These are phyloP conservation scores for Indri indri DNA, from an alignment of 2,113 vertebrate genomes.

Conservation along the genomic window DNA sequence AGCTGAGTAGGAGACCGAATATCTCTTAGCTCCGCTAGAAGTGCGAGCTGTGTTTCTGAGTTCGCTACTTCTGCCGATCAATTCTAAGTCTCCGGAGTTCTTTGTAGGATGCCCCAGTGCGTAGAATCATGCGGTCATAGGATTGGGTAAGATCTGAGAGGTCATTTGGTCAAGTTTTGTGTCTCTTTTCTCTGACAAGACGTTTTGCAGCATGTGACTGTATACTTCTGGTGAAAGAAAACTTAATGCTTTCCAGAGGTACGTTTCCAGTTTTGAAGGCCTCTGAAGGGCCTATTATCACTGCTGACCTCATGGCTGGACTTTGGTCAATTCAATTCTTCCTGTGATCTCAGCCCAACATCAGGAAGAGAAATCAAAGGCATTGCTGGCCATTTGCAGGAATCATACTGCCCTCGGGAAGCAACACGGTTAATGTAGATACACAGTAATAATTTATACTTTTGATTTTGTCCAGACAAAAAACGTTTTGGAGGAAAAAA, in stretches of 20 bases:
- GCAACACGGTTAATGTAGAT: background rate
- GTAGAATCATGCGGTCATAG: background rate
- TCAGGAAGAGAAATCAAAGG: background rate
- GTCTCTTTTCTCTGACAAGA: background rate
- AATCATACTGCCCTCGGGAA: background rate
- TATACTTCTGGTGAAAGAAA: background rate
- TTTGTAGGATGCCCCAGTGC: background rate
- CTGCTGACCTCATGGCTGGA: background rate
- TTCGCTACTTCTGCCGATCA: background rate
- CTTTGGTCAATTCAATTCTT: background rate
- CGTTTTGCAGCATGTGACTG: background rate
- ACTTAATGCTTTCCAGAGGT: background rate
- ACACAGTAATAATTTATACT: background rate
- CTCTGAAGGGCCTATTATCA: background rate
- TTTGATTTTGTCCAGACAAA: background rate
- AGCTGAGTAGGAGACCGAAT: slow-evolving; percentile 47
- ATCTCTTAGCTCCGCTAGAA: slow-evolving; percentile 40
- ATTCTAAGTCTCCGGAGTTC: background rate
- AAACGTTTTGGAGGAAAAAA: background rate
- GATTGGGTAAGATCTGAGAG: background rate
- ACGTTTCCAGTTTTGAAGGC: background rate
- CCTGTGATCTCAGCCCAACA: background rate
- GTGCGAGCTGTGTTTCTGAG: background rate
- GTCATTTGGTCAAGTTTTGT: background rate
- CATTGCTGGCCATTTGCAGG: background rate